Evolutionary conservation across 2,888 invertebrate species (phyloP).

Genomic region (Luffia ferchaultella): DNA sequence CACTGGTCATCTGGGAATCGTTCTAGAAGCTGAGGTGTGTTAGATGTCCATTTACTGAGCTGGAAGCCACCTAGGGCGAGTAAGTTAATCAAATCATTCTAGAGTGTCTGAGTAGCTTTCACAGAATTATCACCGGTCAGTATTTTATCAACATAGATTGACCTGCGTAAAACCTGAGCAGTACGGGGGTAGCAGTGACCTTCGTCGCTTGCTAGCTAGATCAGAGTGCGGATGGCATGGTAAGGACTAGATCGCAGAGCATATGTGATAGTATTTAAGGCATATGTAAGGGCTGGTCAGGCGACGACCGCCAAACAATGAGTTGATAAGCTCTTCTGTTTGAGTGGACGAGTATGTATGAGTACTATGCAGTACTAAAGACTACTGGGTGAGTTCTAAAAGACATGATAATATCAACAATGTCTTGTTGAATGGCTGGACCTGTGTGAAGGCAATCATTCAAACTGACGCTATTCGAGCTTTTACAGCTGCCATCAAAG

Average conservation of each 20-base stretch:
- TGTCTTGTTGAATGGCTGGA: conserved; percentile 3
- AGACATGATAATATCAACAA: no score
- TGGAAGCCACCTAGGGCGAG: conserved; percentile 2
- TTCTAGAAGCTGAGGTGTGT: background rate
- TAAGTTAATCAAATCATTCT: conserved; percentile 1
- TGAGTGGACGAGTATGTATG: conserved; percentile 3
- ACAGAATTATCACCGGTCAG: conserved; percentile 2
- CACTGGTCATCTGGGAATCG: no score
- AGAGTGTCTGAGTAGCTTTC: no score
- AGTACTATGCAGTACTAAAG: conserved; percentile 3
- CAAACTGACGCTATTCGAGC: background rate
- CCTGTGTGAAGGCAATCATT: conserved; percentile 6
- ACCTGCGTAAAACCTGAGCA: background rate
- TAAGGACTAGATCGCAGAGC: conserved; percentile 5
- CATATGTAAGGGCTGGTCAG: background rate
- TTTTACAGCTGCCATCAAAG: conserved; percentile 2
- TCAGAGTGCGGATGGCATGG: conserved; percentile 4
- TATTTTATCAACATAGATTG: conserved; percentile 4
- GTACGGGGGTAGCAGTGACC: conserved; percentile 1
- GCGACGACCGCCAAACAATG: conserved; percentile 4
- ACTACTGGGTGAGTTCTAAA: conserved; percentile 5
- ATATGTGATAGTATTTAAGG: no score
- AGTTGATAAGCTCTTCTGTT: conserved; percentile 6
- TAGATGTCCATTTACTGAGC: conserved; percentile 7
- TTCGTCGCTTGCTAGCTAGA: no score